Conservation (phyloP, 1,140 invertebrate species). For the Apis cerana region DNA sequence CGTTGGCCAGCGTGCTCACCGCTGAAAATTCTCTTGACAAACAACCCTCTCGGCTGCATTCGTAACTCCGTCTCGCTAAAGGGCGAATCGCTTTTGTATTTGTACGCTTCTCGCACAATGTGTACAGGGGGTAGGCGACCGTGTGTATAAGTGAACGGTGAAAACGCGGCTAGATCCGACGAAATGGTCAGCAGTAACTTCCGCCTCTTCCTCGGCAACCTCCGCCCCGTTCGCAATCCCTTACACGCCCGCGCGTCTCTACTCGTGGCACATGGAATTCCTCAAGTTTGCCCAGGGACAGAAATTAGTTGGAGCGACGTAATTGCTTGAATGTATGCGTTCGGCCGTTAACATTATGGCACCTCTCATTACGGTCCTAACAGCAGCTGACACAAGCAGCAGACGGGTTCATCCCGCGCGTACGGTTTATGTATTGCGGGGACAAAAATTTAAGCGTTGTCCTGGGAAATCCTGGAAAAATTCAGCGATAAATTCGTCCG, state of each 20-base stretch:
- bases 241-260: slow-evolving; percentile 21
- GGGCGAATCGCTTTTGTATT: slow-evolving; percentile 24
- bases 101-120: slow-evolving; percentile 29
- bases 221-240: not conserved
- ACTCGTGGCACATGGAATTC: slow-evolving; percentile 52
- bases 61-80: slow-evolving; percentile 35
- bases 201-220: slow-evolving; percentile 4
- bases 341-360: slow-evolving; percentile 65
- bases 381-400: slow-evolving; percentile 57
- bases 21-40: slow-evolving; percentile 68
- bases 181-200: slow-evolving; percentile 59
- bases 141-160: not conserved
- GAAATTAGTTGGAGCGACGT: slow-evolving; percentile 65
- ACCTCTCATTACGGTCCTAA: slow-evolving; percentile 63
- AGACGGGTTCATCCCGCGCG: slow-evolving; percentile 38
- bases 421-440: slow-evolving; percentile 20
- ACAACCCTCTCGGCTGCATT: slow-evolving; percentile 57
- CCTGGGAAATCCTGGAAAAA: slow-evolving; percentile 43
- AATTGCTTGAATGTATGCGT: slow-evolving; percentile 66
- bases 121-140: not conserved
- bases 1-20: slow-evolving; percentile 55
- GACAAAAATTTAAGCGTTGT: slow-evolving; percentile 45
- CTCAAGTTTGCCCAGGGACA: slow-evolving; percentile 66
- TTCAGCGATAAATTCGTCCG: slow-evolving; percentile 17
- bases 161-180: slow-evolving; percentile 44